Conservation (phyloP, 2,888 invertebrate species). For the Congeria kusceri region DNA sequence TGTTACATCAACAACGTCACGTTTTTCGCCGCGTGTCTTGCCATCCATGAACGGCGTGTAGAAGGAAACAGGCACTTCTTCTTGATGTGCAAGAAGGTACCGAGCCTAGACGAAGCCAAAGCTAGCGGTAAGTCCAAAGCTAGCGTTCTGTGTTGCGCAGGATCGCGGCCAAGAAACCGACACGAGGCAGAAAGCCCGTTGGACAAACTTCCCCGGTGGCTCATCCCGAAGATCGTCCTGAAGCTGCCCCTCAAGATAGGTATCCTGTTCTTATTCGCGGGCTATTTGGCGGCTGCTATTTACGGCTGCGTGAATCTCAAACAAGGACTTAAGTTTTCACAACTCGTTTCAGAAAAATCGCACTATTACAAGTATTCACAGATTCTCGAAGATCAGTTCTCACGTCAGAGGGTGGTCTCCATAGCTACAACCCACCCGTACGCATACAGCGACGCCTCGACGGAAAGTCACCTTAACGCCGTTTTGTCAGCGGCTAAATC, state of each 20-base stretch:
- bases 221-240: conserved; percentile 14
- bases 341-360: conserved; percentile 10
- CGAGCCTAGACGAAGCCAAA: too few relatives aligned
- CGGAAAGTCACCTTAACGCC: not conserved
- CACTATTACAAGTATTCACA: conserved; percentile 14
- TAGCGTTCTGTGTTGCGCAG: conserved; percentile 10
- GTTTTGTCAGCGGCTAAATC: not conserved
- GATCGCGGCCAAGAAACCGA: conserved; percentile 4
- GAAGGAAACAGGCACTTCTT: conserved; percentile 71
- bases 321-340: conserved; percentile 17
- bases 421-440: conserved; percentile 7
- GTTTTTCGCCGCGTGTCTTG: conserved; percentile 62
- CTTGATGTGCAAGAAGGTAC: not conserved
- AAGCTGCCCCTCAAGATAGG: conserved; percentile 14
- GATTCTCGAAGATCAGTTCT: not conserved
- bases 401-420: conserved; percentile 5
- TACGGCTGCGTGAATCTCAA: conserved; percentile 18
- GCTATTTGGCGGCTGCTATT: conserved; percentile 25
- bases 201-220: conserved; percentile 12
- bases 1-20: conserved; percentile 68
- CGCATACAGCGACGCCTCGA: not conserved
- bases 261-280: conserved; percentile 7
- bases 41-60: conserved; percentile 85
- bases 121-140: not conserved
- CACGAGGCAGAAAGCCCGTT: conserved; percentile 13